A percentile compares a stretch with the other conserved stretches of the same genome.
These are phyloP conservation scores for Babyrousa celebensis DNA, from an alignment of 2,797 vertebrate genomes.

Conservation along the genomic window DNA sequence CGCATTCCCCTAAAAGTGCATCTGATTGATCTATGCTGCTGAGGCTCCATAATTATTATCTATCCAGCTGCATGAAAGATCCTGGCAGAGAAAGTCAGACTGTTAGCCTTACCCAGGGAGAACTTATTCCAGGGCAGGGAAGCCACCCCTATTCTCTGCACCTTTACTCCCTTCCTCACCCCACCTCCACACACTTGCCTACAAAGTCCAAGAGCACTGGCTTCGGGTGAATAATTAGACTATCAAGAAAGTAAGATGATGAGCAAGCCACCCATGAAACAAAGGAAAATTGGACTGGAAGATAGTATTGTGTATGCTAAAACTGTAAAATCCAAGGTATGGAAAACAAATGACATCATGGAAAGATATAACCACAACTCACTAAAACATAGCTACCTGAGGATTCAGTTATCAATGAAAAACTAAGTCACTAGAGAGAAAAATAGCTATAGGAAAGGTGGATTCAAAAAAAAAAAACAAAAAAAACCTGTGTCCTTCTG, in stretches of 20 bases:
- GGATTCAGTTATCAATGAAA: neutral
- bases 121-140: constrained; percentile 1
- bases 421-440: neutral
- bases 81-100: neutral
- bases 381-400: neutral
- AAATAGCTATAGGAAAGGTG: neutral
- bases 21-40: constrained; percentile 63
- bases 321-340: neutral
- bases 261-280: neutral
- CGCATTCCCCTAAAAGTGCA: constrained; percentile 63
- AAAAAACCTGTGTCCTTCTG: neutral
- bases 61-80: constrained; percentile 48
- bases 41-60: constrained; percentile 34
- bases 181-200: neutral
- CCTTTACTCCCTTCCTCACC: no score
- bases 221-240: neutral
- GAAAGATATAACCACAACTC: neutral
- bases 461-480: neutral
- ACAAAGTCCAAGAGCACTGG: neutral
- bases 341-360: neutral
- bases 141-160: neutral
- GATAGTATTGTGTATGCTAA: neutral
- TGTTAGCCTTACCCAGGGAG: neutral
- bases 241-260: neutral
- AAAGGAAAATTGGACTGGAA: neutral